Evolutionary conservation across 2,113 vertebrate genomes (phyloP), one percentile per base, ranked within the genome.

Genomic region (Anhinga anhinga): DNA sequence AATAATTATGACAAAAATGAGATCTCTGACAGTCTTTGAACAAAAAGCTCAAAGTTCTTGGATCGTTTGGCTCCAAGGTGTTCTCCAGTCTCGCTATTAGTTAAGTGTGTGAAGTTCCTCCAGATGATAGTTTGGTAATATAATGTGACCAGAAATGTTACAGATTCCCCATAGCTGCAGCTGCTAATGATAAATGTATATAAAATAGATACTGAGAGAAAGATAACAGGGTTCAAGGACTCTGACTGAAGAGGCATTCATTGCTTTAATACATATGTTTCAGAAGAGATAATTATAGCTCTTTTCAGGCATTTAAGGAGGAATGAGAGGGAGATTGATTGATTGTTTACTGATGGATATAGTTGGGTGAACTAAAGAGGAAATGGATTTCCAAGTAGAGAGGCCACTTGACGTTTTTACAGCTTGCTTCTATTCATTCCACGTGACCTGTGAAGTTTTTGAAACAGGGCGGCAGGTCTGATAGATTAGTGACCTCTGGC

Each of bases 341-440:
- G 88, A 84, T 82, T 95, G 86, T 97, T 97, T 96, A 89, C 80
- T 66, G 69, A 91, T 86, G 78, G 93, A 94, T 93, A 94, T 40
- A 96, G 77, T 13, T 91, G 88, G 63, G 50, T 88, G 82, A 88
- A 95, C 82, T 79, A 78, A 79, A 92, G 94, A 97, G 94, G 95
- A 97, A 97, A 74, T 93, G 71, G 89, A 85, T 95, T 95, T 91
- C 78, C 79, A 93, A 93, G 86, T 55, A 58, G 89, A 93, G 86
- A 85, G 73, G 62, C 78, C 87, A 97, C 97, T 96, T 93, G 91
- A 97, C 94, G 59, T 30, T 95, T 96, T 90, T 95, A 96, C 89
- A 88, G 93, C 95, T 92, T 69, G 61, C 36, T 86, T 45, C 86
- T 84, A 84, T 84, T 96, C 76, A 91, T 93, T 71, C 67, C 55